Percentiles rank a stretch among this genome's conserved stretches.
Evolutionary conservation across 2,113 vertebrate species (phyloP).

Genomic region (Myiagra hebetior): DNA sequence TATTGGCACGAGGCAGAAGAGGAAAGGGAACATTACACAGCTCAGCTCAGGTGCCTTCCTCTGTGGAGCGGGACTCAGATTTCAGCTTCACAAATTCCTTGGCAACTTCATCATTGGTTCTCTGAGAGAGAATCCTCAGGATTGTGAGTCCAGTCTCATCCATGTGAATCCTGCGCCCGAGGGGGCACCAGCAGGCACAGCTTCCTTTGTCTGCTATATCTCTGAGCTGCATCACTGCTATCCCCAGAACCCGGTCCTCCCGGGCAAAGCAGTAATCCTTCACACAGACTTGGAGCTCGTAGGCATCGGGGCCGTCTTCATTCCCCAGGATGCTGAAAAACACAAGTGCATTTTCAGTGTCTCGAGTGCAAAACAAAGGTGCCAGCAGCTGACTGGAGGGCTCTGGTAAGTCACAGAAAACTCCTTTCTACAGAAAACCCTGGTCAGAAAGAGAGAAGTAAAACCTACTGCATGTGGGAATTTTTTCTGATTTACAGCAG

Average conservation of each 20-base stretch:
- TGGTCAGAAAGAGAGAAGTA: background rate
- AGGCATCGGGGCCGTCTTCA: constrained; percentile 90
- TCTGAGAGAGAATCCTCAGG: constrained; percentile 95
- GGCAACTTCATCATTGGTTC: constrained; percentile 94
- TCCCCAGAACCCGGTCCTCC: constrained; percentile 88
- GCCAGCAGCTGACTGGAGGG: background rate
- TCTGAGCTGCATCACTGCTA: constrained; percentile 88
- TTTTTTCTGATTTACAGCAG: background rate
- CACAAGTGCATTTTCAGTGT: background rate
- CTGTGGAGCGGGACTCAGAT: constrained; percentile 89
- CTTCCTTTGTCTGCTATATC: constrained; percentile 88
- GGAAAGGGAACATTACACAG: background rate
- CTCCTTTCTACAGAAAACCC: background rate
- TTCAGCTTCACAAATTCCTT: constrained; percentile 96
- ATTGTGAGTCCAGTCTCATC: constrained; percentile 95
- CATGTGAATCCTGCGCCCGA: constrained; percentile 89
- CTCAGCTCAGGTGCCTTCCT: constrained; percentile 87
- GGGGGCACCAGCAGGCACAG: constrained; percentile 93
- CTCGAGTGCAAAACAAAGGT: background rate
- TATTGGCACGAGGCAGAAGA: constrained; percentile 56
- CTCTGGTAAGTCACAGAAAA: background rate
- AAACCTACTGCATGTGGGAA: background rate
- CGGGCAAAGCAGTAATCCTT: constrained; percentile 99
- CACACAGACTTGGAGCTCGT: constrained; percentile 93
- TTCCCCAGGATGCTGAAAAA: constrained; percentile 86